Conservation (phyloP, 64 coral and sea anemone species). For the Stichodactyla mertensii region DNA sequence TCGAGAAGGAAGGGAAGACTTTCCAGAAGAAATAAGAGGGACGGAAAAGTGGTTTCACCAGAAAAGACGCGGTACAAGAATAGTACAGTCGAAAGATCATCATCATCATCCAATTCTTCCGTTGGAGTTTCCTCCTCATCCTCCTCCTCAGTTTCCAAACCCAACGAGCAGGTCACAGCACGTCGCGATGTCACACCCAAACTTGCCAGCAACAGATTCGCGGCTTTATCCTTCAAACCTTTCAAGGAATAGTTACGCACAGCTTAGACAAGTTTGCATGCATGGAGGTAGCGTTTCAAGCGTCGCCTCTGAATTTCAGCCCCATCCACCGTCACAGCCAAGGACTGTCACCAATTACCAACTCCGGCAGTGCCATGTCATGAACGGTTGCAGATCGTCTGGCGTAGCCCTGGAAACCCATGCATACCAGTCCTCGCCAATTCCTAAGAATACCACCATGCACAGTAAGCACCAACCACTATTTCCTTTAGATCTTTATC, state of each 20-base stretch:
- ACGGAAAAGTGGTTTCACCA: not conserved
- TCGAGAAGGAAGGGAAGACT: not conserved
- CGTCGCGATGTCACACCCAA: not conserved
- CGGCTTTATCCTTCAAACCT: not conserved
- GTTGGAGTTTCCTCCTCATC: not conserved
- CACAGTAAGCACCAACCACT: not conserved
- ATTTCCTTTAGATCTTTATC: not conserved
- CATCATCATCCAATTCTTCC: not conserved
- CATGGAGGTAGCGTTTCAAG: not conserved
- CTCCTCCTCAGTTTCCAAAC: not conserved
- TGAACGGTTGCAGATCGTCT: not conserved
- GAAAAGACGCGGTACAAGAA: slow-evolving; percentile 4
- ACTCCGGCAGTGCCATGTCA: not conserved
- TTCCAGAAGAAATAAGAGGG: not conserved
- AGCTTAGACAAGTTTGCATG: not conserved
- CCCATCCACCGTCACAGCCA: not conserved
- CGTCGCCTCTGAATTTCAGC: not conserved
- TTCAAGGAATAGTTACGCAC: not conserved
- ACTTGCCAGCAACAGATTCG: not conserved
- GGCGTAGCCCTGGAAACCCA: not conserved
- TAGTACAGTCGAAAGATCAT: not conserved
- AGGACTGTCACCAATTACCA: not conserved
- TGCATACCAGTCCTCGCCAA: not conserved
- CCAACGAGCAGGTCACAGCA: not conserved
- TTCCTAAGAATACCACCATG: not conserved